phyloP scores from a whole-genome alignment of 1,140 invertebrate genomes.

The Chymomyza costata region DNA sequence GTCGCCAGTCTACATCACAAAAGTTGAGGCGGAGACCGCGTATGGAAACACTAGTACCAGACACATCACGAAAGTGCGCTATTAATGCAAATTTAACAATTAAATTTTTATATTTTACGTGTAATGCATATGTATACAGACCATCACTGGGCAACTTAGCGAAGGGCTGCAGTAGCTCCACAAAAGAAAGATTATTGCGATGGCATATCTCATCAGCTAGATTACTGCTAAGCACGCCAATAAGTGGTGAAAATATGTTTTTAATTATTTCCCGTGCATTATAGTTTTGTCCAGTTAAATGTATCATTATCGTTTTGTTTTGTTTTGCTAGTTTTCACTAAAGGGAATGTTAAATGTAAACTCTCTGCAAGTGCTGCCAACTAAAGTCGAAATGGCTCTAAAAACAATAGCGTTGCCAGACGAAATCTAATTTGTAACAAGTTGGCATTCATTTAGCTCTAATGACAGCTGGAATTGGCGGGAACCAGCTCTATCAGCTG shows the following conservation, averaged over 20 bases:
- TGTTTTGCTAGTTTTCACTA: conserved; percentile 13
- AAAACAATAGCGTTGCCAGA: conserved; percentile 15
- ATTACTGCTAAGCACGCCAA: conserved; percentile 88
- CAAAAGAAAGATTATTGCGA: conserved; percentile 93
- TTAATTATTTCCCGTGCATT: conserved; percentile 91
- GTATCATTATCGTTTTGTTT: conserved; percentile 62
- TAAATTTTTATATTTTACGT: conserved; percentile 1
- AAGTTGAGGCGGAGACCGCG: conserved; percentile 88
- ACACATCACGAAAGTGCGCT: conserved; percentile 90
- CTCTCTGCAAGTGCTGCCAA: conserved; percentile 12
- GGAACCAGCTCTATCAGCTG: conserved; percentile 33
- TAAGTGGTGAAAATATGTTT: conserved; percentile 90
- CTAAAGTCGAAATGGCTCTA: not conserved
- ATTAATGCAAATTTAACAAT: not conserved
- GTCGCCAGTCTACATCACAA: conserved; percentile 86
- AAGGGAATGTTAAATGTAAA: conserved; percentile 44
- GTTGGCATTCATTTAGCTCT: conserved; percentile 14
- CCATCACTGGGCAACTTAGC: conserved; percentile 86
- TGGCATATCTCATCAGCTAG: conserved; percentile 88
- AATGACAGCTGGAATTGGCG: conserved; percentile 37
- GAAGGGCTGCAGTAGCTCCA: conserved; percentile 94
- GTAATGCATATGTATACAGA: conserved; percentile 65
- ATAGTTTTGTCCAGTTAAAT: conserved; percentile 71
- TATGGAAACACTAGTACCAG: conserved; percentile 83
- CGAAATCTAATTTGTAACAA: not conserved